Evolutionary conservation across 2,113 vertebrate genomes (phyloP), one percentile per base, ranked within the genome.

Genomic region (Sturnus vulgaris): DNA sequence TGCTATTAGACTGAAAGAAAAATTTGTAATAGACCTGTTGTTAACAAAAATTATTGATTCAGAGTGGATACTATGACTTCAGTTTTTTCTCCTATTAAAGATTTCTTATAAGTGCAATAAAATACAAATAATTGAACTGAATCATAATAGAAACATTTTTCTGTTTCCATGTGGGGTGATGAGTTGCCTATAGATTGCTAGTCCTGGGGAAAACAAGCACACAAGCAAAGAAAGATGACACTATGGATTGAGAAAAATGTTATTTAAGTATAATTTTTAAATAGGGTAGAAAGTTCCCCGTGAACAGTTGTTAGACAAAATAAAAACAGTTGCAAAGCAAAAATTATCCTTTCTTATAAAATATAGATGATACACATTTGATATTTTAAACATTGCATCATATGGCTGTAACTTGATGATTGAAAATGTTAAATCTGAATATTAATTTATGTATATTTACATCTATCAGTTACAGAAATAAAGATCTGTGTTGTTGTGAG

Each of bases 401-500:
- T 61, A 53, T 76, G 61, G 13, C 37, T 90, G 22, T 70, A 31
- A 70, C 39, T 82, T 73, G 28, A 20, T 79, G 42, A 85, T 1
- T 46, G 42, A 79, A 92, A 82, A 66, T 2, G 28, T 65, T 53
- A 66, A 70, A 75, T 12, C 11, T 37, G n/a, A 85, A 59, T 52
- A 66, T 33, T 84, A 2, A 46, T 82, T 85, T 63, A 14, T 79
- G 17, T 44, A 21, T 52, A 40, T 72, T 89, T 81, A 7, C 23
- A 35, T 35, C 3, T 65, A 56, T 73, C 13, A 12, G 11, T 5
- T 57, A 52, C 2, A 5, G 17, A 83, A 60, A 25, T 20, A 47
- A 40, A 69, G 13, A 68, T 60, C 0, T 42, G 0, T 35, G 7
- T 44, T 87, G 14, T 47, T 1, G 2, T 11, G 30, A 65, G 4